These are phyloP conservation scores for Oligia latruncula DNA, from an alignment of 2,888 invertebrate genomes.

Conservation along the genomic window DNA sequence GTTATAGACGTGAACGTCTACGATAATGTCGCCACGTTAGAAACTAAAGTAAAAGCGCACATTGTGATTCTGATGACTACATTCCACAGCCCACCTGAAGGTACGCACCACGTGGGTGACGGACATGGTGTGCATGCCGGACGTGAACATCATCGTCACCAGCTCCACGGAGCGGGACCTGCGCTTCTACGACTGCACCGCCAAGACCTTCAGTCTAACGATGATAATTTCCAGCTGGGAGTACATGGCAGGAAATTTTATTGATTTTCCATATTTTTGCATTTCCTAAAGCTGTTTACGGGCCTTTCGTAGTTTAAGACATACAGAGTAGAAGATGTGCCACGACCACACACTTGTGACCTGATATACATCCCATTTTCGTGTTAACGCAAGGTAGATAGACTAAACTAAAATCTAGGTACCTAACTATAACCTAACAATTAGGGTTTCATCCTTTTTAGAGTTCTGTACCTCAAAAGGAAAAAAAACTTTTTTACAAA, in stretches of 20 bases:
- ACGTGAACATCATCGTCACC: constrained; percentile 94
- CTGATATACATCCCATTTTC: no score
- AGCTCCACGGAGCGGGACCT: constrained; percentile 94
- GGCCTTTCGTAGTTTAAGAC: neutral
- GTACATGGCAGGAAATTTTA: constrained; percentile 80
- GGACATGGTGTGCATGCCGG: constrained; percentile 93
- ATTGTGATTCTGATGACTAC: neutral
- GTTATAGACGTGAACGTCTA: neutral
- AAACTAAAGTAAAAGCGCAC: neutral
- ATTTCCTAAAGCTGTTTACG: neutral
- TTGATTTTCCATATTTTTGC: neutral
- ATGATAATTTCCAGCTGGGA: constrained; percentile 93
- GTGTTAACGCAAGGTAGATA: neutral
- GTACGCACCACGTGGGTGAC: constrained; percentile 93
- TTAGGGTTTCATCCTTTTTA: no score
- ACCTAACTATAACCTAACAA: no score
- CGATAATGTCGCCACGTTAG: neutral
- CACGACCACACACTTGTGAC: neutral
- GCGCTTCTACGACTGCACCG: constrained; percentile 94
- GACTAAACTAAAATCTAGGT: neutral
- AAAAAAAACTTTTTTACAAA: no score
- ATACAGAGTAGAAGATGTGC: neutral
- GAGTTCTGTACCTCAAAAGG: no score
- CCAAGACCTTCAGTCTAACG: constrained; percentile 93
- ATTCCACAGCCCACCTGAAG: constrained; percentile 88